phyloP scores from a whole-genome alignment of 1,140 invertebrate species.

The Meteorus sp. region DNA sequence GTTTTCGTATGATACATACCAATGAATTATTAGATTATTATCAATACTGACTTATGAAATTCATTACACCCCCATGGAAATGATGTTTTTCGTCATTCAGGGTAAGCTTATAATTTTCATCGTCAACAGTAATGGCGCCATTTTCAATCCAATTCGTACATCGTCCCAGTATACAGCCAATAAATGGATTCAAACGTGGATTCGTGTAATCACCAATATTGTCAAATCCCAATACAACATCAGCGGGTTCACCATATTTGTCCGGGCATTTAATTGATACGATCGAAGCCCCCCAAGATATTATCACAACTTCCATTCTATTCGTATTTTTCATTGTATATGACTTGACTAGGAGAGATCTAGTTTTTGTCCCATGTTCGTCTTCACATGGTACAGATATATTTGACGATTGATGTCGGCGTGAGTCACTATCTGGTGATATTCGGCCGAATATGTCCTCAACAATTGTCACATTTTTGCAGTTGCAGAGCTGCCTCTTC shows the following conservation, averaged over 20 bases:
- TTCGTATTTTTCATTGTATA: constrained; percentile 61
- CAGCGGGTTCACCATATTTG: constrained; percentile 63
- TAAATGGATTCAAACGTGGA: constrained; percentile 67
- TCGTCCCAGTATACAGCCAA: constrained; percentile 84
- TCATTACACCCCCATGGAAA: constrained; percentile 78
- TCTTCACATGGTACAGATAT: not conserved
- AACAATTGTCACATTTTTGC: constrained; percentile 36
- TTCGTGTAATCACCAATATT: constrained; percentile 68
- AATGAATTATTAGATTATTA: constrained; percentile 6
- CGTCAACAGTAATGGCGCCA: constrained; percentile 70
- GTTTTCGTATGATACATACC: not conserved
- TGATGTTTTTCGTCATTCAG: constrained; percentile 74
- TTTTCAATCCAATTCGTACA: constrained; percentile 81
- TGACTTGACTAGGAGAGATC: constrained; percentile 42
- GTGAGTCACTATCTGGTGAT: constrained; percentile 27
- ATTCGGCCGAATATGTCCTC: constrained; percentile 45
- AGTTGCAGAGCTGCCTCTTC: constrained; percentile 34
- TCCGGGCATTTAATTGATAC: constrained; percentile 68
- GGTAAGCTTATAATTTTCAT: constrained; percentile 67
- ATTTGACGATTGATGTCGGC: not conserved
- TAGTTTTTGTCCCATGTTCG: not conserved
- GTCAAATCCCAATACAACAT: constrained; percentile 73
- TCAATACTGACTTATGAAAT: not conserved
- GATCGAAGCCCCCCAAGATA: constrained; percentile 72
- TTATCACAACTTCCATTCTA: constrained; percentile 61